Evolutionary conservation across 2,113 vertebrate genomes (phyloP).

Genomic region (Artemisiospiza belli): DNA sequence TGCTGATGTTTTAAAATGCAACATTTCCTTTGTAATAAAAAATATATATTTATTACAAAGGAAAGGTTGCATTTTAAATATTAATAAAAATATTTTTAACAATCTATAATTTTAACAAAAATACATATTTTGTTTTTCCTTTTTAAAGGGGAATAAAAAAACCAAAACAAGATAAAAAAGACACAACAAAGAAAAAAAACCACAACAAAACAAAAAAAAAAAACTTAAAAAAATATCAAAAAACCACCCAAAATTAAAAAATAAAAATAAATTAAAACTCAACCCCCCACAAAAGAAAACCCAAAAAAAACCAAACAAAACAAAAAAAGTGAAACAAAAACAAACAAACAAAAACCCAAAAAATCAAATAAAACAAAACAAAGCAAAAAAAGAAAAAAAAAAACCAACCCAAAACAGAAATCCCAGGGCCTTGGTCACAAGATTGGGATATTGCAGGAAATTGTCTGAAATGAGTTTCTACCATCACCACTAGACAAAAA

Average conservation of each 20-base stretch:
- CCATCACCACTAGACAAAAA: background rate
- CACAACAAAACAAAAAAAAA: background rate
- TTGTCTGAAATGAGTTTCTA: background rate
- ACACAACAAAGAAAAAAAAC: background rate
- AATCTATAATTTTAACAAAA: background rate
- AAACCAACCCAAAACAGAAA: background rate
- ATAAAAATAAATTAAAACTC: too few species aligned
- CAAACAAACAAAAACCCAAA: too few species aligned
- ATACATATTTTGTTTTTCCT: rapidly evolving
- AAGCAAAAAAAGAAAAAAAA: too few species aligned
- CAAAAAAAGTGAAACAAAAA: too few species aligned
- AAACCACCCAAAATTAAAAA: too few species aligned
- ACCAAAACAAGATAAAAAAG: background rate
- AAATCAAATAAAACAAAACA: background rate
- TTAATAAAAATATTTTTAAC: too few species aligned
- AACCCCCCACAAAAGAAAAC: too few species aligned
- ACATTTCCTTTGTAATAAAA: background rate
- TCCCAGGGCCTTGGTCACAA: background rate
- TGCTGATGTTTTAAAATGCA: background rate
- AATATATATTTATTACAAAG: background rate
- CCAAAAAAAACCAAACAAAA: too few species aligned
- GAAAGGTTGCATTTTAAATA: too few species aligned
- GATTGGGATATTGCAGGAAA: background rate
- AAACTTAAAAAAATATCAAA: background rate
- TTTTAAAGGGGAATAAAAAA: background rate